Evolutionary conservation across 2,888 invertebrate genomes (phyloP).

Genomic region (Ypsolopha scabrella): DNA sequence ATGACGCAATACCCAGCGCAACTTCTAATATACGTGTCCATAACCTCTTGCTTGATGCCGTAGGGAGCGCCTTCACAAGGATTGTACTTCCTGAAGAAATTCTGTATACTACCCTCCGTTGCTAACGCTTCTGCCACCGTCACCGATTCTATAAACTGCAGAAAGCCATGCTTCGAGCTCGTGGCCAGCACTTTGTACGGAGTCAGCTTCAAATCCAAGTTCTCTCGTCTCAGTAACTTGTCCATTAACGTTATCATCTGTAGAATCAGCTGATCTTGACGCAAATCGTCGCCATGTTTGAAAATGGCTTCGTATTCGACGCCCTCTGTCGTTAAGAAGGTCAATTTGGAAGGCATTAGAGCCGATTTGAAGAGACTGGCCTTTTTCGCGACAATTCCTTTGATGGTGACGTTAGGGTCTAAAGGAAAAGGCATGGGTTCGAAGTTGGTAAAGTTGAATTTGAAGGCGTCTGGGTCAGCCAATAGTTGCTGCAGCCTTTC

Average conservation of each 20-base stretch:
- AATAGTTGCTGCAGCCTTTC: slow-evolving; percentile 88
- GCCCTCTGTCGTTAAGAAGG: slow-evolving; percentile 86
- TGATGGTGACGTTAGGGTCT: slow-evolving; percentile 91
- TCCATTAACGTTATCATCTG: slow-evolving; percentile 99
- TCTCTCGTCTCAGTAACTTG: slow-evolving; percentile 91
- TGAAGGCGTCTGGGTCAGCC: slow-evolving; percentile 83
- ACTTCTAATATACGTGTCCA: slow-evolving; percentile 97
- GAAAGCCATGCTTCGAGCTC: slow-evolving; percentile 94
- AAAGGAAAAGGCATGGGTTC: slow-evolving; percentile 95
- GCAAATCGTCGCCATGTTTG: slow-evolving; percentile 96
- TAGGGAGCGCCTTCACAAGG: slow-evolving; percentile 90
- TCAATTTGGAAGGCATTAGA: slow-evolving; percentile 92
- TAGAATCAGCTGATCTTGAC: slow-evolving; percentile 97
- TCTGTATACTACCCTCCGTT: slow-evolving; percentile 90
- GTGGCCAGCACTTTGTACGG: slow-evolving; percentile 96
- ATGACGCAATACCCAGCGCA: slow-evolving; percentile 99
- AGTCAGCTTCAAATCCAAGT: slow-evolving; percentile 95
- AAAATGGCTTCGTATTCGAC: slow-evolving; percentile 95
- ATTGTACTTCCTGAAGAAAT: slow-evolving; percentile 91
- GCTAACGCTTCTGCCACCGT: slow-evolving; percentile 93
- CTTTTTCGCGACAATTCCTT: slow-evolving; percentile 89
- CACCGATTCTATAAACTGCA: slow-evolving; percentile 94
- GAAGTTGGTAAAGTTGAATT: slow-evolving; percentile 89
- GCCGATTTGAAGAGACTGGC: slow-evolving; percentile 96
- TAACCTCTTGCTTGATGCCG: slow-evolving; percentile 92